Evolutionary conservation across 2,888 invertebrate species (phyloP), one percentile per base, ranked within the genome.

Genomic region (Tuta absoluta): DNA sequence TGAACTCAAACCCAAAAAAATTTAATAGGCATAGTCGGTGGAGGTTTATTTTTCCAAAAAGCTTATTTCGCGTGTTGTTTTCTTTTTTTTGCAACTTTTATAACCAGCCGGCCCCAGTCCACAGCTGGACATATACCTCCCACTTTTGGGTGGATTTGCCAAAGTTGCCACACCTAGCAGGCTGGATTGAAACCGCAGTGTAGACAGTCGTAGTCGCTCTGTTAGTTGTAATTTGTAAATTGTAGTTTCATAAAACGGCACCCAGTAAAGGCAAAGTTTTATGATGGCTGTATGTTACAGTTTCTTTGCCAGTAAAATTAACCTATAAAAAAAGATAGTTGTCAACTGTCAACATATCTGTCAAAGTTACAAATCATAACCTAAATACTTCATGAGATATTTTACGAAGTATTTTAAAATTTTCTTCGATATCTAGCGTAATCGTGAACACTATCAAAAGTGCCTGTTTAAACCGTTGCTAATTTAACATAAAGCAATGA

Each of bases 401-500:
- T 17, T n/a, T 45, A 7, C n/a, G 45, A 1, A 8, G 45, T 4
- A 45, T 7, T 45, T n/a, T 45, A n/a, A 17, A 17, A 17, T 45
- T 45, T 45, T 17, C n/a, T n/a, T 45, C 17, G 45, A 45, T 45
- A 17, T 7, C 45, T 17, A 45, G n/a, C 8, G 45, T 45, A 17
- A 45, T 45, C 17, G n/a, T n/a, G 17, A 3, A n/a, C 45, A 3
- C 10, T 4, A 45, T 17, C 17, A 0, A 17, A n/a, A 45, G n/a
- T 17, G n/a, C 1, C 17, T 45, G 4, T n/a, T 45, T 4, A 45
- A 45, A 17, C 45, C 17, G n/a, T 4, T 45, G 7, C 14, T 3
- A 14, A 1, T 41, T 41, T 3, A 3, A 24, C 19, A 14, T 2
- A 3, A 33, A 56, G 79, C 63, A 67, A 91, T 91, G 91, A 89